phyloP scores from a whole-genome alignment of 2,888 invertebrate species.

The Nezara viridula region DNA sequence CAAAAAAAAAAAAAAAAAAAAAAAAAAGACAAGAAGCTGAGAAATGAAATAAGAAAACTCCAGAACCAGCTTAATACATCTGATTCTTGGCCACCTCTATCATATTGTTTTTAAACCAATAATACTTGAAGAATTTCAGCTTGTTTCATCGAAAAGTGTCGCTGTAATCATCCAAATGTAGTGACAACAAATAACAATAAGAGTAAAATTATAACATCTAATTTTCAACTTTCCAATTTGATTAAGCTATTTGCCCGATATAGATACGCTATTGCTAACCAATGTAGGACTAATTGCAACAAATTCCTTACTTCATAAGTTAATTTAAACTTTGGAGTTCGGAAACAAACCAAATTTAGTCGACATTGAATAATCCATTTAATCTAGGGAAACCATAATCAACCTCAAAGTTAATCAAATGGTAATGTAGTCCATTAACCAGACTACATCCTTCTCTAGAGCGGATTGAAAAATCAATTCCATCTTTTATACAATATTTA shows the following conservation, averaged over 20 bases:
- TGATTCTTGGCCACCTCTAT: too few species aligned
- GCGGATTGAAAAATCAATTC: neutral
- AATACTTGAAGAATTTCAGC: too few species aligned
- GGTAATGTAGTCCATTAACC: conserved; percentile 27
- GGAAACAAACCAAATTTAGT: conserved; percentile 3
- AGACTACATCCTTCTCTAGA: neutral
- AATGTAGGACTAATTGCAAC: neutral
- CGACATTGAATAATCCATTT: conserved; percentile 30
- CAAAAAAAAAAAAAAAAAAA: too few species aligned
- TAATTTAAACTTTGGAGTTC: neutral
- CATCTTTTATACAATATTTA: neutral
- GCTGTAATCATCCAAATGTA: too few species aligned
- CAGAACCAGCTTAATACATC: too few species aligned
- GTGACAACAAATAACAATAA: too few species aligned
- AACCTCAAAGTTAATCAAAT: conserved; percentile 15
- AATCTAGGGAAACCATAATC: neutral
- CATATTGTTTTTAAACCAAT: too few species aligned
- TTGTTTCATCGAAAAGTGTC: too few species aligned
- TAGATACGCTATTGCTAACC: neutral
- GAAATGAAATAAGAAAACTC: too few species aligned
- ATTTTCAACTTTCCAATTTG: neutral
- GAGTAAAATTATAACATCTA: neutral
- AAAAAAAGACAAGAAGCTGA: too few species aligned
- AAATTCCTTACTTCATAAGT: neutral
- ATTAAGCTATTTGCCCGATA: neutral